phyloP scores from a whole-genome alignment of 2,888 invertebrate species.

The Machimus rusticus region DNA sequence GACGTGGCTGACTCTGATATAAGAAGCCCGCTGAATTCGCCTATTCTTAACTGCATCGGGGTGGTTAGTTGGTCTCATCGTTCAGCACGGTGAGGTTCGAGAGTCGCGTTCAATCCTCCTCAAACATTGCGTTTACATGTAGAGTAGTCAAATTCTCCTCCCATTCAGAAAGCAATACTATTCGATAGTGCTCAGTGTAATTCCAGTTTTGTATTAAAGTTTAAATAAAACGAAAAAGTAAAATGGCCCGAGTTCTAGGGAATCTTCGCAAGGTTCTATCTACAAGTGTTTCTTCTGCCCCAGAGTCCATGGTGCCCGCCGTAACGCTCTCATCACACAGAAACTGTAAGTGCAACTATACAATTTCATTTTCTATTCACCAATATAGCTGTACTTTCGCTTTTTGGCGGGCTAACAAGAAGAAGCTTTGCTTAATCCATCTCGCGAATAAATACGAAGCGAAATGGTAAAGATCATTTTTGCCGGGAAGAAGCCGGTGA shows the following conservation, averaged over 20 bases:
- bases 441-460: not conserved
- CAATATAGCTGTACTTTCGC: not conserved
- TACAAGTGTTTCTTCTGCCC: not conserved
- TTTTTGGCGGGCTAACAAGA: conserved; percentile 8
- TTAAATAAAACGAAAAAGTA: not conserved
- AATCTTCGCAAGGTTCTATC: conserved; percentile 29
- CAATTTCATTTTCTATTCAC: not conserved
- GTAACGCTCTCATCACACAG: not conserved
- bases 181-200: not conserved
- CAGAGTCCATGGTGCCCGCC: conserved; percentile 14
- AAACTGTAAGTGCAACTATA: conserved; percentile 22
- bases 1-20: conserved; percentile 15
- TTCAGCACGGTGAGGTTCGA: not conserved
- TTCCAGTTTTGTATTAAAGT: not conserved
- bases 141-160: not conserved
- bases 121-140: not conserved
- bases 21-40: not conserved
- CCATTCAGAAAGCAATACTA: not conserved
- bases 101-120: not conserved
- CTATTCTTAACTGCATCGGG: not conserved
- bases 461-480: not conserved
- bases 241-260: conserved; percentile 40
- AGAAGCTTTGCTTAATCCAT: not conserved
- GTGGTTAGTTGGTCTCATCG: not conserved
- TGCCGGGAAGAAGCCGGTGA: not conserved